A percentile compares a stretch with the other conserved stretches of the same genome.
These are phyloP conservation scores for Harpagifer antarcticus DNA, from an alignment of 2,797 vertebrate species.

Conservation along the genomic window DNA sequence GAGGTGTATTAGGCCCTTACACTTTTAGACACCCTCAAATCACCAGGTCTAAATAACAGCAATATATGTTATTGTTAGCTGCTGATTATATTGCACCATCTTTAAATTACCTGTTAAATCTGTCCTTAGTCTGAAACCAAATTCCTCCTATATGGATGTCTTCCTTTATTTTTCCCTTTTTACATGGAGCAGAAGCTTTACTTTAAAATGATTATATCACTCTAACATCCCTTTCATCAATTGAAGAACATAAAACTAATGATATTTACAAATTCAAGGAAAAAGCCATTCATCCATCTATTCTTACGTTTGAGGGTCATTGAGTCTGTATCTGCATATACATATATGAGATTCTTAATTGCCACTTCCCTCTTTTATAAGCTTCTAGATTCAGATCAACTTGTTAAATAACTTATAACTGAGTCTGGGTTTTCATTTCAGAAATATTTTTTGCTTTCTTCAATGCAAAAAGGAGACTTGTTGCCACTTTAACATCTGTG, in stretches of 20 bases:
- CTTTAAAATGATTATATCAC: no score
- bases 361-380: neutral
- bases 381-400: neutral
- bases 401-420: neutral
- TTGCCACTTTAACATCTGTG: neutral
- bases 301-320: neutral
- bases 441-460: neutral
- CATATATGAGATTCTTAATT: neutral
- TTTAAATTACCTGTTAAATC: no score
- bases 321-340: neutral
- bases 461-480: neutral
- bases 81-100: no score
- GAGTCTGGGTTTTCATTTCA: slow-evolving; percentile 1
- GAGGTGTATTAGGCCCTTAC: no score
- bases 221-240: neutral
- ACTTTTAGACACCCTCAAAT: no score
- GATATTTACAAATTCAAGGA: neutral
- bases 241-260: neutral
- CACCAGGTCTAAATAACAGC: no score
- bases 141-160: no score
- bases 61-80: no score
- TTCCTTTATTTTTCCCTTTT: no score
- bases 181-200: no score
- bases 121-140: no score
- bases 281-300: neutral